These are phyloP conservation scores for Erpetoichthys calabaricus DNA, from an alignment of 2,797 vertebrate species.

Conservation along the genomic window DNA sequence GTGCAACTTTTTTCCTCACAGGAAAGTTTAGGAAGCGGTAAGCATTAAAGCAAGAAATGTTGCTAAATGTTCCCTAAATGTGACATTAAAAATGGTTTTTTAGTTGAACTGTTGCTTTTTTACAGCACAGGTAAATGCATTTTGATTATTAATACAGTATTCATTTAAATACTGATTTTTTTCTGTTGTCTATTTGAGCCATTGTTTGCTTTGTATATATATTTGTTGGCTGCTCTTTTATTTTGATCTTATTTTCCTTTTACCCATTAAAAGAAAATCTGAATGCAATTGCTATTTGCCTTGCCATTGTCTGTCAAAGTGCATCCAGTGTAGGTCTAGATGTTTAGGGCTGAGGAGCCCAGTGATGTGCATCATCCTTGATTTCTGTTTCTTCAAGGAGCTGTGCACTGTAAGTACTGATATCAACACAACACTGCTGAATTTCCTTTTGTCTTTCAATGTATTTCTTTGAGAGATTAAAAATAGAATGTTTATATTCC, in stretches of 20 bases:
- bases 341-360: conserved; percentile 85
- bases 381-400: conserved; percentile 79
- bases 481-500: conserved; percentile 33
- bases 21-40: conserved; percentile 62
- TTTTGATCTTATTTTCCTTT: conserved; percentile 34
- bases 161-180: conserved; percentile 24
- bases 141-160: conserved; percentile 26
- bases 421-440: conserved; percentile 42
- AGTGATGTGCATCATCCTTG: conserved; percentile 84
- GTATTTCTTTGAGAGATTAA: conserved; percentile 39
- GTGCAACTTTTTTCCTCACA: conserved; percentile 60
- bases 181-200: conserved; percentile 44
- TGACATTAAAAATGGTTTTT: conserved; percentile 45
- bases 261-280: conserved; percentile 28
- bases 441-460: conserved; percentile 31
- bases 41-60: conserved; percentile 37
- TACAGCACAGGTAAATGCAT: conserved; percentile 53
- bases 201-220: conserved; percentile 64
- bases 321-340: conserved; percentile 81
- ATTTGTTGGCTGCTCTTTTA: conserved; percentile 66
- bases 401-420: conserved; percentile 97
- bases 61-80: conserved; percentile 26
- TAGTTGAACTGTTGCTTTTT: conserved; percentile 39
- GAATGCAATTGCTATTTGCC: conserved; percentile 68
- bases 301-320: conserved; percentile 87